Base-by-base conservation (phyloP, 2,888 invertebrate species). In the Oscheius sp. region DNA sequence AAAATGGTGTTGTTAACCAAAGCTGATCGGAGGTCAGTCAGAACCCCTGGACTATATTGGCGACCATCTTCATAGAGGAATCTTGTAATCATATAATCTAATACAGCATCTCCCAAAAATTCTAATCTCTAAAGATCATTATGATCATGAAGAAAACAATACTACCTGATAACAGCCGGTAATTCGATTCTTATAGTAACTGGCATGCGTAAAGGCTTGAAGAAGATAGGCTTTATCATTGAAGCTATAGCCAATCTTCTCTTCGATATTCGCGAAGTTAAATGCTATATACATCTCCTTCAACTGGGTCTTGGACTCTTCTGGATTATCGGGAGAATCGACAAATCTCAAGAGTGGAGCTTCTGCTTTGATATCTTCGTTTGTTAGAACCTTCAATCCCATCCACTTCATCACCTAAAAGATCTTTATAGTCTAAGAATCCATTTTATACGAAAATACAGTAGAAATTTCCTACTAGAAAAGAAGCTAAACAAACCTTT, bases 1-100 rank as follows among this genome's bases (percentile, higher is more conserved):
- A 99, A 99, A 78, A 98, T 98, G 3, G 96, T 79, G 87, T 99
- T 99, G 87, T 99, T 99, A 67, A 99, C 98, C n/a, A 99, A 90
- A 0, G 98, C 97, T 0, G 97, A 98, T 42, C 98, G 91, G 34
- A 84, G 89, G 89, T 98, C 98, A 0, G 98, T 99, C 65, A 98
- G 89, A 0, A 96, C 69, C 12, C 78, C 78, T 1, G 78, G 78
- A 67, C 74, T 74, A 89, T 96, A 96, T 46, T 89, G 84, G 0
- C 88, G 89, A 72, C 91, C 90, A 89, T 98, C 97, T 88, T 97
- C 97, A 88, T 95, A 98, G 66, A 98, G 89, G 88, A 97, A 96
- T 12, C 92, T 89, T 0, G 95, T 95, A 31, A 96, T 91, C 12
- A 96, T 88, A 87, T 94, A 94, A 88, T 96, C 95, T 64, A 94